A percentile compares a stretch with the other conserved stretches of the same genome.
Evolutionary conservation across 1,140 invertebrate genomes (phyloP).

Genomic region (Psilanteris sp.): DNA sequence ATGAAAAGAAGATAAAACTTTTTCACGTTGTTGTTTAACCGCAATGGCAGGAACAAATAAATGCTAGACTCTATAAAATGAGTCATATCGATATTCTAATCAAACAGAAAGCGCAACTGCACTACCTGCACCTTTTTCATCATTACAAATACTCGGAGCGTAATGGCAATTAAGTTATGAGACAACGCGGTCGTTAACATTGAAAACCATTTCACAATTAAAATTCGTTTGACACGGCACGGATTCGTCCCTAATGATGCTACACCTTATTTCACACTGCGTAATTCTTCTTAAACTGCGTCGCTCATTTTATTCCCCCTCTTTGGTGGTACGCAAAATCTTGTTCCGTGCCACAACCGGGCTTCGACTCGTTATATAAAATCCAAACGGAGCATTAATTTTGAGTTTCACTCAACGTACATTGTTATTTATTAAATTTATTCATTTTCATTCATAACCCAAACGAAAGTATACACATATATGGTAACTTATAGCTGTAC

Average conservation of each 20-base stretch:
- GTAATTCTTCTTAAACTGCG: constrained; percentile 23
- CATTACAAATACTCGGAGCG: constrained; percentile 48
- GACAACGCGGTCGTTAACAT: constrained; percentile 67
- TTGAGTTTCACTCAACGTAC: no score
- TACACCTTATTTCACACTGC: constrained; percentile 48
- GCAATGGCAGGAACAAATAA: no score
- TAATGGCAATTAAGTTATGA: constrained; percentile 67
- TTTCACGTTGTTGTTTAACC: no score
- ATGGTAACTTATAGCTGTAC: no score
- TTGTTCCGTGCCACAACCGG: background rate
- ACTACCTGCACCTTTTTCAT: constrained; percentile 37
- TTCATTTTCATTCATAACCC: no score
- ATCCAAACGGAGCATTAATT: no score
- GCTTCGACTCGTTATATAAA: no score
- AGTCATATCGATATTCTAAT: constrained; percentile 44
- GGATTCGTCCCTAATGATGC: constrained; percentile 47
- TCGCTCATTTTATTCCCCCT: constrained; percentile 15
- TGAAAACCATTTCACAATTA: constrained; percentile 69
- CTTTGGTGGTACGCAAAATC: constrained; percentile 20
- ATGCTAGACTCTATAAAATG: no score
- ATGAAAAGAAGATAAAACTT: no score
- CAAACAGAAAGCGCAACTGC: constrained; percentile 37
- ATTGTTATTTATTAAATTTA: no score
- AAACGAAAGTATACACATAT: no score
- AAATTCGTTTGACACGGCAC: constrained; percentile 52